Evolutionary conservation across 1,140 invertebrate genomes (phyloP), one percentile per base, ranked within the genome.

Genomic region (Zaprionus taronus): DNA sequence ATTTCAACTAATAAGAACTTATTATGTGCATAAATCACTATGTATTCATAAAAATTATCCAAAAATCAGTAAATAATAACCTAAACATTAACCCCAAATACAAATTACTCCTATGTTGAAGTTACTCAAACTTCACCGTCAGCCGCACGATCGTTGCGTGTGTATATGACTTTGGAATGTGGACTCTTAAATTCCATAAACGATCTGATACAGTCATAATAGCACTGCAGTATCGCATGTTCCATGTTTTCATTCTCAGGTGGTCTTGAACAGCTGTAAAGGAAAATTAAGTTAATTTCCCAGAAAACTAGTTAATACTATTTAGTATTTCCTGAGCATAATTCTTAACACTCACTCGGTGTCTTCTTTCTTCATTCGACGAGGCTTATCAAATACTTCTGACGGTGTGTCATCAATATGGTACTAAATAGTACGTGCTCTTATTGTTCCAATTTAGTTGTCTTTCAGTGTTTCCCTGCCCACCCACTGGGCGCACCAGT

Each of bases 321-420:
- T 51, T 20, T 4, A 20, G 47, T 51, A 51, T 51, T 51, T 51
- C 47, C 47, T 20, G 11, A 24, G 20, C 41, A 47, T n/a, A 47
- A 2, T 7, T 15, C 41, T 44, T 47, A 17, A 47, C 4, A 20
- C 47, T 22, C 20, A 14, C 41, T 6, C 6, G 20, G 9, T 15
- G 4, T 31, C 28, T 31, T 72, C 20, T 58, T 22, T 11, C 17
- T 31, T 31, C 28, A 31, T 56, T 56, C 24, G n/a, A 47, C 41
- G n/a, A 28, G 14, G 26, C 55, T 76, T 76, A 76, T 76, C 73
- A 76, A 44, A 31, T 55, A 76, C 38, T 47, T 47, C 31, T 53
- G n/a, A 20, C 44, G 55, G 28, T 76, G 69, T 76, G 73, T 56
- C 53, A 56, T 56, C 53, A 24, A 56, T 51, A 51, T 51, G 12